A percentile compares a stretch with the other conserved stretches of the same genome.
These are phyloP conservation scores for Tichodroma muraria DNA, from an alignment of 2,113 vertebrate genomes.

Conservation along the genomic window DNA sequence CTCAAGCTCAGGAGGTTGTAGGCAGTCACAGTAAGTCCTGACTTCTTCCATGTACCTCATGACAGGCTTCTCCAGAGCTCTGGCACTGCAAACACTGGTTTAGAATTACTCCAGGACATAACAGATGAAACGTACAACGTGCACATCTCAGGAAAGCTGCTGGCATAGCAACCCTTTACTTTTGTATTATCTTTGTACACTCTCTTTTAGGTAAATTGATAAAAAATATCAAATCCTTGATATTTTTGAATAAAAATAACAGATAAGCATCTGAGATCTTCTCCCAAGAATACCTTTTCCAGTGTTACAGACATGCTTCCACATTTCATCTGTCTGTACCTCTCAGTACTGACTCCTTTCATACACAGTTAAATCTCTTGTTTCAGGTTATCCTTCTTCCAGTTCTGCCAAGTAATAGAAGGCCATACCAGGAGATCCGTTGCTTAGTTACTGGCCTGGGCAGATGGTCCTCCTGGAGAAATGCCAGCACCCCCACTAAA, in stretches of 20 bases:
- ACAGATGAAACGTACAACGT: background rate
- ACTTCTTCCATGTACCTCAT: background rate
- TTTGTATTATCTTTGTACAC: background rate
- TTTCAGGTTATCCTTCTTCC: background rate
- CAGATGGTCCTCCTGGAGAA: background rate
- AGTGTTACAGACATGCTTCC: background rate
- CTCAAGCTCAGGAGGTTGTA: background rate
- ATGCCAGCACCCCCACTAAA: background rate
- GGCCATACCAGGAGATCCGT: background rate
- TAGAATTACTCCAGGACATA: background rate
- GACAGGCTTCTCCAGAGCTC: background rate
- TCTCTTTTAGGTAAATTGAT: background rate
- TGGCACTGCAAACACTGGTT: background rate
- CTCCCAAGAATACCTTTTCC: background rate
- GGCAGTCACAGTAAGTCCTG: background rate
- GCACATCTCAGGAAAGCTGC: background rate
- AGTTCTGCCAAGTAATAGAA: background rate
- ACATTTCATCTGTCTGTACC: background rate
- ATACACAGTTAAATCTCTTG: background rate
- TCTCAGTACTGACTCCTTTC: background rate
- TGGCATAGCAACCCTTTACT: background rate
- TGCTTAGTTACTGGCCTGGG: background rate
- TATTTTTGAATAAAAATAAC: background rate
- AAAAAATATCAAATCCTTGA: no score
- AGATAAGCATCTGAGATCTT: background rate